phyloP scores from a whole-genome alignment of 2,888 invertebrate genomes.

The Diaphora mendica region DNA sequence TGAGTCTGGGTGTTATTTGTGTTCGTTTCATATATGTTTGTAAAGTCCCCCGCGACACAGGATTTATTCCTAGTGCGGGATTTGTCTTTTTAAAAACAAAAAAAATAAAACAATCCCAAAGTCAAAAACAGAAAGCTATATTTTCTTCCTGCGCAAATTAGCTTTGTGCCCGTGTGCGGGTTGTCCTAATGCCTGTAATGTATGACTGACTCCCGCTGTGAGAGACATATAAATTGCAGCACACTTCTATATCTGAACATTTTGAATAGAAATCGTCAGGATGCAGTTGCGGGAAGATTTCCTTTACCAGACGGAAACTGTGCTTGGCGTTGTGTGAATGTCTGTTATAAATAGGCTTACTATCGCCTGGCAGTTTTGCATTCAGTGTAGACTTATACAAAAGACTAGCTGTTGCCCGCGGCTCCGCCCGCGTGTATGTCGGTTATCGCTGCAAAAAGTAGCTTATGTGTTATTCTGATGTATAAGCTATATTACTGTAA shows the following conservation, averaged over 20 bases:
- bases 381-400: background rate
- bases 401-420: too few species aligned
- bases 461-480: too few species aligned
- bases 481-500: too few species aligned
- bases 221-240: conserved; percentile 77
- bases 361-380: conserved; percentile 16
- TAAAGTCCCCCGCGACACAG: too few species aligned
- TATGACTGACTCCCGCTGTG: conserved; percentile 68
- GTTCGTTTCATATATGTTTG: too few species aligned
- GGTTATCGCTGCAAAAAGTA: too few species aligned
- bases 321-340: conserved; percentile 46
- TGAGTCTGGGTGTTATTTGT: too few species aligned
- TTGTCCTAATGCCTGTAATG: conserved; percentile 62
- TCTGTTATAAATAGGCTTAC: conserved; percentile 38
- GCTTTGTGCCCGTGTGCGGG: conserved; percentile 47
- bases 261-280: conserved; percentile 58
- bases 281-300: conserved; percentile 48
- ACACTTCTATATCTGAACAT: conserved; percentile 49
- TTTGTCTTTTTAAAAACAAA: too few species aligned
- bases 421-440: too few species aligned
- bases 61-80: too few species aligned
- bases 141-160: conserved; percentile 44
- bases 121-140: conserved; percentile 38
- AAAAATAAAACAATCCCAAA: too few species aligned
- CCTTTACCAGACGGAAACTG: conserved; percentile 40